Conservation (phyloP, 2,888 invertebrate genomes). For the Graphium colonna region DNA sequence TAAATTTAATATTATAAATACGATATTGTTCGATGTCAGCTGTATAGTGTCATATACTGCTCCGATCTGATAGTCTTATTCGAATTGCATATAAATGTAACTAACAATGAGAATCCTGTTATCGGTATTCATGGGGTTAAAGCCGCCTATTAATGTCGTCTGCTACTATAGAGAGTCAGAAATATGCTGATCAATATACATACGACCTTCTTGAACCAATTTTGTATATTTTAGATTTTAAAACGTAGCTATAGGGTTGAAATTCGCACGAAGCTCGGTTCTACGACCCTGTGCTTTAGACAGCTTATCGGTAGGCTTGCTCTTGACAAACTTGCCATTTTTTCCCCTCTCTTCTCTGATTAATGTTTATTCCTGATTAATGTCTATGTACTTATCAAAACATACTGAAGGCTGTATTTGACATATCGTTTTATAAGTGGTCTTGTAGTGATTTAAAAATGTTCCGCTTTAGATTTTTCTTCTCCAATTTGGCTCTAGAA, state of each 20-base stretch:
- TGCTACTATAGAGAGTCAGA: background rate
- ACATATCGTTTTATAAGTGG: slow-evolving; percentile 22
- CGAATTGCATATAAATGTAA: no score
- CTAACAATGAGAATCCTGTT: no score
- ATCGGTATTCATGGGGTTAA: no score
- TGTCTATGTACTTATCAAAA: no score
- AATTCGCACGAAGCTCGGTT: slow-evolving; percentile 31
- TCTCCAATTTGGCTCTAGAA: slow-evolving; percentile 6
- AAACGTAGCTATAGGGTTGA: slow-evolving; percentile 2
- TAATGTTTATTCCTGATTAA: slow-evolving; percentile 38
- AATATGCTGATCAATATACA: background rate
- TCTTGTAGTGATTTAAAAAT: slow-evolving; percentile 40
- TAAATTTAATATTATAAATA: no score
- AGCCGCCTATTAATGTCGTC: background rate
- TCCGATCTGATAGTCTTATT: no score
- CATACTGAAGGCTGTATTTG: slow-evolving; percentile 35
- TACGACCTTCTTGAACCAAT: background rate
- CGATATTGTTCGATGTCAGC: no score
- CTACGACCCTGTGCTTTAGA: slow-evolving; percentile 40
- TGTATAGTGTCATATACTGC: no score
- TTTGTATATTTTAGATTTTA: no score
- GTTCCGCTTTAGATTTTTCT: slow-evolving; percentile 38
- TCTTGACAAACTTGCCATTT: slow-evolving; percentile 45
- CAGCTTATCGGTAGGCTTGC: slow-evolving; percentile 42
- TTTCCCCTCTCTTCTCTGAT: slow-evolving; percentile 34